Conservation (phyloP, 2,113 vertebrate genomes). For the Anhinga anhinga region DNA sequence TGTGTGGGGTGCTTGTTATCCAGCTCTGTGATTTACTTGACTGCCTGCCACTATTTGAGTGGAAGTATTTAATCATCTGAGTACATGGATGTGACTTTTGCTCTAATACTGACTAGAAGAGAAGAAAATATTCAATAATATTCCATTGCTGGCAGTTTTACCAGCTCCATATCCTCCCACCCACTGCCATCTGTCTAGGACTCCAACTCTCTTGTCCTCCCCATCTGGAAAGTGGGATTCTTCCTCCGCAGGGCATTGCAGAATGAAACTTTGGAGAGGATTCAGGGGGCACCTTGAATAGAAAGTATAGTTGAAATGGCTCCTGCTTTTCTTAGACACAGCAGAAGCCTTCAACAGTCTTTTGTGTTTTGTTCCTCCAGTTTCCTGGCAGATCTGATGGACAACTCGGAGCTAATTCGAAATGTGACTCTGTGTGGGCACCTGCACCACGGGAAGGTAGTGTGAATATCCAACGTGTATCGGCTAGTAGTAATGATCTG, state of each 20-base stretch:
- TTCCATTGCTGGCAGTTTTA: slow-evolving; percentile 21
- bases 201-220: slow-evolving; percentile 47
- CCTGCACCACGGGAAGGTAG: slow-evolving; percentile 96
- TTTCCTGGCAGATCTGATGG: slow-evolving; percentile 97
- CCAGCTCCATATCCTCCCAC: slow-evolving; percentile 22
- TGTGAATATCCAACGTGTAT: rapidly evolving
- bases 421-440: slow-evolving; percentile 98
- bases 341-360: slow-evolving; percentile 35
- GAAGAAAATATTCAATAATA: slow-evolving; percentile 17
- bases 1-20: not conserved
- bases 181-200: slow-evolving; percentile 55
- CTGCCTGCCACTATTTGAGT: not conserved
- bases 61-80: not conserved
- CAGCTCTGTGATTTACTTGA: not conserved
- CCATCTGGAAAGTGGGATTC: slow-evolving; percentile 50
- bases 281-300: not conserved
- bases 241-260: slow-evolving; percentile 44
- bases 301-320: not conserved
- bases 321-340: slow-evolving; percentile 39
- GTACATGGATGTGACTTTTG: slow-evolving; percentile 16
- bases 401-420: slow-evolving; percentile 93
- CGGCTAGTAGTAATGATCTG: not conserved
- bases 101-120: not conserved
- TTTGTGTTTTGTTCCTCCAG: slow-evolving; percentile 70
- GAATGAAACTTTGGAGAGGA: slow-evolving; percentile 14